These are phyloP conservation scores for Pterophyllum scalare DNA, from an alignment of 2,113 vertebrate genomes.

Conservation along the genomic window DNA sequence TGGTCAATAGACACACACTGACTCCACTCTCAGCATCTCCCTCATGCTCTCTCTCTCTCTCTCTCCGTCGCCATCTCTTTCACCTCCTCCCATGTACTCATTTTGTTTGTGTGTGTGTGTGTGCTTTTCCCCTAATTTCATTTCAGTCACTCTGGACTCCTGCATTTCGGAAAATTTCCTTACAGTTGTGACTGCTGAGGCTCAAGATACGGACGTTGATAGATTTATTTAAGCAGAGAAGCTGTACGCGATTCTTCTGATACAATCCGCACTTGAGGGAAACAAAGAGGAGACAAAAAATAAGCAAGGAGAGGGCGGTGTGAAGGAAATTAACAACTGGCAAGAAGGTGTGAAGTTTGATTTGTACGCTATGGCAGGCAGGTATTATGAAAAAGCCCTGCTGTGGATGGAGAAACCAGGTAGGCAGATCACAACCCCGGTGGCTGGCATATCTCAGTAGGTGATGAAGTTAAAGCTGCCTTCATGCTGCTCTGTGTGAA, in stretches of 20 bases:
- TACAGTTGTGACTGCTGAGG: background rate
- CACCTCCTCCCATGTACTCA: background rate
- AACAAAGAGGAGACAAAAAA: constrained; percentile 14
- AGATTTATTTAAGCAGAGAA: constrained; percentile 15
- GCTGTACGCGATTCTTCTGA: background rate
- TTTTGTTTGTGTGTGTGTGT: too few species aligned
- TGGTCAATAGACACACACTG: constrained; percentile 66
- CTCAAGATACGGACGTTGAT: background rate
- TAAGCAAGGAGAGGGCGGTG: background rate
- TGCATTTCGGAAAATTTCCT: constrained; percentile 3
- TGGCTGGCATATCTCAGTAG: constrained; percentile 61
- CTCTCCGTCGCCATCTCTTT: constrained; percentile 7
- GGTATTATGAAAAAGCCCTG: constrained; percentile 49
- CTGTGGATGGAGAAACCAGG: constrained; percentile 58
- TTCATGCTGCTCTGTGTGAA: constrained; percentile 32
- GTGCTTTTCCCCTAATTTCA: background rate
- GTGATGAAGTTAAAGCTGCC: constrained; percentile 59
- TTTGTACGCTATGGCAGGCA: constrained; percentile 42
- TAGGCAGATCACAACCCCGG: constrained; percentile 56
- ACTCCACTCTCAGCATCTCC: constrained; percentile 32
- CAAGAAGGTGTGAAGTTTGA: constrained; percentile 34
- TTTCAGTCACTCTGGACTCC: background rate
- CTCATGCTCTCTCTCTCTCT: constrained; percentile 4
- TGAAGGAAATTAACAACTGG: constrained; percentile 51
- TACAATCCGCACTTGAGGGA: constrained; percentile 12